Percentiles rank a stretch among this genome's conserved stretches.
These are phyloP conservation scores for Epinotia ramella DNA, from an alignment of 2,888 invertebrate species.

Conservation along the genomic window DNA sequence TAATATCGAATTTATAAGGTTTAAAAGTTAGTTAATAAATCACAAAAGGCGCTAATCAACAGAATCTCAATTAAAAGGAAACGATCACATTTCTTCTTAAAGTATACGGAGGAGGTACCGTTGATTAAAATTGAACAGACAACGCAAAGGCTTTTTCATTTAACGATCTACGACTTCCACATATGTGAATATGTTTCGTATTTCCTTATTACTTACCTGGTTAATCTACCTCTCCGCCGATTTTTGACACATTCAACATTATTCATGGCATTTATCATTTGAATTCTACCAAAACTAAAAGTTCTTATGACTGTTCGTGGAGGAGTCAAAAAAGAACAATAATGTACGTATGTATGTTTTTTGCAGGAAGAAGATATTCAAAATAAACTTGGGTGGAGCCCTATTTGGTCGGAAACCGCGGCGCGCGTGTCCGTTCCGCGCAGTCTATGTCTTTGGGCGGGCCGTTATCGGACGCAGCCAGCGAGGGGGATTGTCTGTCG, in stretches of 20 bases:
- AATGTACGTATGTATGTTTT: background rate
- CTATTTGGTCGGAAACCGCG: background rate
- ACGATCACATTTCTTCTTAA: conserved; percentile 62
- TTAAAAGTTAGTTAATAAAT: conserved; percentile 46
- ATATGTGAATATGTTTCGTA: background rate
- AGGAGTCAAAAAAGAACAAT: too few species aligned
- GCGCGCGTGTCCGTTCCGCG: background rate
- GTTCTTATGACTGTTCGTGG: background rate
- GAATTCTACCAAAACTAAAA: background rate
- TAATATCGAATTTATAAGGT: conserved; percentile 27
- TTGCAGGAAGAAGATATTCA: background rate
- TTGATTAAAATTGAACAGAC: background rate
- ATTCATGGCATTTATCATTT: background rate
- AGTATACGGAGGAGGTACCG: conserved; percentile 41
- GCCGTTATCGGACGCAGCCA: conserved; percentile 66
- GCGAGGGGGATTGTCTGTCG: conserved; percentile 71
- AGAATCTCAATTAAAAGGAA: conserved; percentile 68
- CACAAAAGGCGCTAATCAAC: conserved; percentile 52
- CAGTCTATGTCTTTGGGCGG: conserved; percentile 29
- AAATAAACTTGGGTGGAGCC: background rate
- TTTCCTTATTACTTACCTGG: background rate
- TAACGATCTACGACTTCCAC: background rate
- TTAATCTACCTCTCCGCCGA: too few species aligned
- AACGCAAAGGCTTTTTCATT: background rate
- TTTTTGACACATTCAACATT: too few species aligned